Evolutionary conservation across 2,797 vertebrate species (phyloP), one percentile per base, ranked within the genome.

Genomic region (Pristis pectinata): DNA sequence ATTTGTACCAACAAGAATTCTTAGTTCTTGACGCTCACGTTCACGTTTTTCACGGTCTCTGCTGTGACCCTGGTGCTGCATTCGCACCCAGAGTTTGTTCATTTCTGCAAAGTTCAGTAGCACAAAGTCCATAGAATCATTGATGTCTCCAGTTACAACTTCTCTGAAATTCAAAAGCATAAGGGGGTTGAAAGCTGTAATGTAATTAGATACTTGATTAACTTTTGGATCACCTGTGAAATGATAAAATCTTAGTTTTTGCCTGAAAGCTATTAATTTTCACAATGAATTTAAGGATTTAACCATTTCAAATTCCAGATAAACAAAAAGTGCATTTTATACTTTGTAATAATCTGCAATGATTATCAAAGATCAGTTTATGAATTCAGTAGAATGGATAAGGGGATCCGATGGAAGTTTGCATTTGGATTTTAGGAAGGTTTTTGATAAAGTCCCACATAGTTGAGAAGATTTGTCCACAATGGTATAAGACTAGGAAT

Each of bases 11-110:
- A 99, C 99, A 3, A 99, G 96, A 96, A 99, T 99, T 87, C 99
- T 97, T 41, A 99, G 97, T n/a, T 99, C 99, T 95, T 99, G 99
- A 82, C 99, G 97, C 95, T 99, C 99, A 1, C 99, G 98, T 95
- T 99, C 99, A 74, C 99, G 97, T 95, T 99, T 99, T 96, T 99
- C 99, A 27, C 98, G 96, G 95, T 99, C 99, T 56, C 99, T 97
- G 95, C 99, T 99, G 96, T 99, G 99, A 89, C 99, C 98, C 96
- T 99, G 99, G 96, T 99, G 99, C 95, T 99, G 99, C 99, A 99
- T 99, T 53, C 99, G 97, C 95, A 99, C 99, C 99, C 99, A 99
- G 4, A 99, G 97, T 95, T 99, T 99, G 96, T 99, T 99, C 99
- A 99, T 99, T 95, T 99, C 99, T 0, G 99, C 99, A 95, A 99